Conservation (phyloP, 2,888 invertebrate species). For the Macrosoma leucophasiata region DNA sequence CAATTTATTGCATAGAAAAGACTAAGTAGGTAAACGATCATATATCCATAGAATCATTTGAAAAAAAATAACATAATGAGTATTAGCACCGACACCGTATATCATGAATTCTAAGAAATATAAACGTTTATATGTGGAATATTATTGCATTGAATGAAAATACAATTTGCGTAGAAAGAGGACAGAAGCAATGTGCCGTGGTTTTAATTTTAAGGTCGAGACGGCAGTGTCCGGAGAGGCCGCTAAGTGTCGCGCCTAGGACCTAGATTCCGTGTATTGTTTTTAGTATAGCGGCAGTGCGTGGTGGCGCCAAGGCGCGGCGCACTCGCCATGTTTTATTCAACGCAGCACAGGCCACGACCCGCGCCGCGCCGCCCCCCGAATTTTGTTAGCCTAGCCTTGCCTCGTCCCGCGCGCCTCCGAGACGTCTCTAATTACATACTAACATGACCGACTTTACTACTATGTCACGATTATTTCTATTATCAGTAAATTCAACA, state of each 20-base stretch:
- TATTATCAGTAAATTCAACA: slow-evolving; percentile 48
- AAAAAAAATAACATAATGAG: slow-evolving; percentile 38
- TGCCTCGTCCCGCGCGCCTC: slow-evolving; percentile 36
- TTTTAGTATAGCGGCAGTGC: slow-evolving; percentile 5
- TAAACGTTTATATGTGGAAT: too few species aligned
- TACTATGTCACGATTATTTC: slow-evolving; percentile 48
- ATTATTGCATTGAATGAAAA: too few species aligned
- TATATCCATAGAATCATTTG: slow-evolving; percentile 40
- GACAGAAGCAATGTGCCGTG: slow-evolving; percentile 26
- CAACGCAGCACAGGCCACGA: slow-evolving; percentile 50
- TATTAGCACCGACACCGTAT: too few species aligned
- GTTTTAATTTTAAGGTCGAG: slow-evolving; percentile 33
- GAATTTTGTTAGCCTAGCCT: slow-evolving; percentile 62
- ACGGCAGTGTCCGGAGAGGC: slow-evolving; percentile 27
- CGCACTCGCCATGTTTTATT: slow-evolving; percentile 58
- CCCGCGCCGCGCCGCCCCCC: slow-evolving; percentile 64
- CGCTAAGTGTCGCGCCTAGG: slow-evolving; percentile 27
- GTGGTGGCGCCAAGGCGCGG: slow-evolving; percentile 46
- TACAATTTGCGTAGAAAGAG: too few species aligned
- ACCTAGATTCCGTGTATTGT: slow-evolving; percentile 44
- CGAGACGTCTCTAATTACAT: slow-evolving; percentile 59
- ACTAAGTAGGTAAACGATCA: too few species aligned
- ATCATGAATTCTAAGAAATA: too few species aligned
- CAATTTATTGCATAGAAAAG: slow-evolving; percentile 50
- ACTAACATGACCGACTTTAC: slow-evolving; percentile 59